These are phyloP conservation scores for Drosophila equinoxialis DNA, from an alignment of 1,140 invertebrate species.

Conservation along the genomic window DNA sequence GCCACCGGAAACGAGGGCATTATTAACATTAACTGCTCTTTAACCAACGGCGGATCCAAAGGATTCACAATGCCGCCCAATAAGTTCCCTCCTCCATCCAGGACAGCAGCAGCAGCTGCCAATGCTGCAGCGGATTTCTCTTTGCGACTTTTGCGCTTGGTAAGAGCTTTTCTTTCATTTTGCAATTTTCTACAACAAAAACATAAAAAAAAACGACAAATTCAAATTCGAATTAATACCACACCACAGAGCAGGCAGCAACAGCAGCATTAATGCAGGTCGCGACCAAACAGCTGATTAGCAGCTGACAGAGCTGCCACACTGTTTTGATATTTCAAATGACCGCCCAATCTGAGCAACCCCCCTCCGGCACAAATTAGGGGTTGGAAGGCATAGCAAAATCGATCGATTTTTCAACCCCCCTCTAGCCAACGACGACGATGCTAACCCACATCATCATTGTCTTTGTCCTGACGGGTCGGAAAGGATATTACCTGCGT, in stretches of 20 bases:
- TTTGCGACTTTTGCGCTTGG: slow-evolving; percentile 80
- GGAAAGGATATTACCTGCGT: slow-evolving; percentile 67
- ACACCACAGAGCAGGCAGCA: neutral
- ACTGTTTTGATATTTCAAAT: slow-evolving; percentile 28
- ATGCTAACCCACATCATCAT: slow-evolving; percentile 23
- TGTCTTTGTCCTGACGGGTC: slow-evolving; percentile 35
- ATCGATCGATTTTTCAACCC: slow-evolving; percentile 78
- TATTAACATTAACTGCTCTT: slow-evolving; percentile 68
- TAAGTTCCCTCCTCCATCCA: slow-evolving; percentile 51
- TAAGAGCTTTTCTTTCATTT: slow-evolving; percentile 71
- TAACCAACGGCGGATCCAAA: slow-evolving; percentile 70
- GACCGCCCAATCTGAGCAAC: slow-evolving; percentile 58
- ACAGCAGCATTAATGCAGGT: slow-evolving; percentile 63
- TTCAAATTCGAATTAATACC: slow-evolving; percentile 14
- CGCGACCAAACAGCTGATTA: slow-evolving; percentile 52
- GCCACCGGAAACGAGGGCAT: slow-evolving; percentile 73
- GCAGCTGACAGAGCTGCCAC: slow-evolving; percentile 60
- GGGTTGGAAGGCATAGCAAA: slow-evolving; percentile 56
- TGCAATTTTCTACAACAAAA: slow-evolving; percentile 60
- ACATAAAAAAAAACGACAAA: neutral
- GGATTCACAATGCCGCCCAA: slow-evolving; percentile 65
- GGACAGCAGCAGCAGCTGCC: slow-evolving; percentile 61
- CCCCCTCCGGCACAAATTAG: slow-evolving; percentile 29
- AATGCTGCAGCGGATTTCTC: slow-evolving; percentile 70
- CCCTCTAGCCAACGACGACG: slow-evolving; percentile 13